Evolutionary conservation across 2,113 vertebrate genomes (phyloP).

Genomic region (Stigmatopora nigra): DNA sequence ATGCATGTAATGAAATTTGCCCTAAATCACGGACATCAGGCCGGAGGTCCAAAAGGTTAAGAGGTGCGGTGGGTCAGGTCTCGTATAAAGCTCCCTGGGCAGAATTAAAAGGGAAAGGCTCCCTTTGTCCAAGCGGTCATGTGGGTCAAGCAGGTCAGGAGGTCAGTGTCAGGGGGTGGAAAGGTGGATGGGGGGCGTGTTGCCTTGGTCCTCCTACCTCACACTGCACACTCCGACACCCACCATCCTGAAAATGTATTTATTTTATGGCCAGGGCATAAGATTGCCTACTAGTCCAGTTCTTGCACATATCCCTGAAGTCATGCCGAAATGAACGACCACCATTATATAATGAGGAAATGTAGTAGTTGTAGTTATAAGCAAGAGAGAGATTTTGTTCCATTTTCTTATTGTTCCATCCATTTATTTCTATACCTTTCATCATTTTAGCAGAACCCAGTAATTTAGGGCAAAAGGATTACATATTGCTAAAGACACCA

Average conservation of each 20-base stretch:
- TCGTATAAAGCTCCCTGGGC: constrained; percentile 62
- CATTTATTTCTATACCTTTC: no score
- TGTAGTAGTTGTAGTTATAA: no score
- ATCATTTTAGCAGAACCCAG: background rate
- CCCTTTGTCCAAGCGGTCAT: constrained; percentile 66
- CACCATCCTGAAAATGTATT: constrained; percentile 45
- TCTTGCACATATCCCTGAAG: background rate
- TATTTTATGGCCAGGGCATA: constrained; percentile 39
- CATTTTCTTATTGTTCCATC: no score
- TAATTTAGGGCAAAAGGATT: background rate
- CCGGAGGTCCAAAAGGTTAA: constrained; percentile 71
- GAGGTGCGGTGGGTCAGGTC: constrained; percentile 64
- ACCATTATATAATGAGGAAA: background rate
- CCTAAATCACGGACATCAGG: constrained; percentile 69
- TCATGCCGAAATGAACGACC: background rate
- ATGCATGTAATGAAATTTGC: constrained; percentile 73
- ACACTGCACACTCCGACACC: constrained; percentile 41
- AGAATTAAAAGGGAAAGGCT: constrained; percentile 74
- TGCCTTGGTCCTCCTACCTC: constrained; percentile 40
- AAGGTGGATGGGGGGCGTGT: constrained; percentile 33
- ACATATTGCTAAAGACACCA: background rate
- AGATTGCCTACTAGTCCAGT: background rate
- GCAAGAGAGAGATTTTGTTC: no score
- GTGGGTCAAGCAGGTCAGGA: constrained; percentile 69
- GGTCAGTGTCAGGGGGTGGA: constrained; percentile 65